Conservation (phyloP, 2,888 invertebrate genomes). For the Perithous albicinctus region DNA sequence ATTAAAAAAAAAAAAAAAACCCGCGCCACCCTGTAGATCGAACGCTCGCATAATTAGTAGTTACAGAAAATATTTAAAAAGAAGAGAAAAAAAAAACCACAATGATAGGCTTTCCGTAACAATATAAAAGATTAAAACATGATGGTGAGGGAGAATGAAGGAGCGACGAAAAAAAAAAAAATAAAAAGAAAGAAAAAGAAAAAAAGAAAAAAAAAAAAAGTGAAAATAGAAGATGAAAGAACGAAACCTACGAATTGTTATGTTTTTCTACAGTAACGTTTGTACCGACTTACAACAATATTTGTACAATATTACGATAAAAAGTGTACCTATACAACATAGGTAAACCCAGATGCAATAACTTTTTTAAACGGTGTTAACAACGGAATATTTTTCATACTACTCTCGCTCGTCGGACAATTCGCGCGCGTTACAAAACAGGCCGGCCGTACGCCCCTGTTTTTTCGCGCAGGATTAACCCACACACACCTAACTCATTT, state of each 20-base stretch:
- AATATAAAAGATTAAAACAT: conserved; percentile 71
- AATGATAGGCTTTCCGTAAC: conserved; percentile 81
- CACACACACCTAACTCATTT: conserved; percentile 76
- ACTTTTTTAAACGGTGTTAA: conserved; percentile 82
- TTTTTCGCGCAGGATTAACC: conserved; percentile 59
- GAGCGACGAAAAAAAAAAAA: conserved; percentile 66
- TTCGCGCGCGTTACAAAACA: conserved; percentile 68
- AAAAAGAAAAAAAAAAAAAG: conserved; percentile 64
- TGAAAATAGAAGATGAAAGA: conserved; percentile 48
- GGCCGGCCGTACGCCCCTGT: conserved; percentile 70
- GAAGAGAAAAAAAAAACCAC: conserved; percentile 69
- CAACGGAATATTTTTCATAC: conserved; percentile 81
- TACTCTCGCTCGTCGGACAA: conserved; percentile 72
- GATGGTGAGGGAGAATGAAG: conserved; percentile 54
- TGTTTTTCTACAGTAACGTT: conserved; percentile 84
- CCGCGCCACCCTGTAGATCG: conserved; percentile 65
- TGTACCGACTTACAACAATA: conserved; percentile 84
- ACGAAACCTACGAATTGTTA: conserved; percentile 80
- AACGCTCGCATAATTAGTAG: conserved; percentile 69
- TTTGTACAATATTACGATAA: conserved; percentile 83
- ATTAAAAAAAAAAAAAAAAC: conserved; percentile 36
- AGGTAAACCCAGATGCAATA: conserved; percentile 84
- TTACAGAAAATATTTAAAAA: conserved; percentile 68
- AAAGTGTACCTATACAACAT: conserved; percentile 82
- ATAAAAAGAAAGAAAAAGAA: conserved; percentile 70